Conservation (phyloP, 2,888 invertebrate species). For the Cactoblastis cactorum region DNA sequence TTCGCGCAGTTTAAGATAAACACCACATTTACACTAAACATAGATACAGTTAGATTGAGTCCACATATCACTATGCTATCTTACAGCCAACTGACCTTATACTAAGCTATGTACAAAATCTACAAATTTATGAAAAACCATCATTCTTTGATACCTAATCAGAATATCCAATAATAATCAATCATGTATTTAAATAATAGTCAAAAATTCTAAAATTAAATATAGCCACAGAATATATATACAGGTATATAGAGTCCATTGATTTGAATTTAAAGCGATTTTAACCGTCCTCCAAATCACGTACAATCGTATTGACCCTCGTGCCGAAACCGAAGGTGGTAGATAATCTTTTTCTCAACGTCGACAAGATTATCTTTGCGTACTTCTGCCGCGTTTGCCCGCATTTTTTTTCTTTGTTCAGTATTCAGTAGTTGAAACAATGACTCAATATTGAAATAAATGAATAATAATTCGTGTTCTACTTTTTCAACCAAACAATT, state of each 20-base stretch:
- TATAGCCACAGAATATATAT: no score
- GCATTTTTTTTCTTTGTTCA: conserved; percentile 3
- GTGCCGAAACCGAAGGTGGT: no score
- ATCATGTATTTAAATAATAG: no score
- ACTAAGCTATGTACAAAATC: conserved; percentile 36
- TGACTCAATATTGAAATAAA: not conserved
- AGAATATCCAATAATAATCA: no score
- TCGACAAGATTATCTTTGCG: not conserved
- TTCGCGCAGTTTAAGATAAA: not conserved
- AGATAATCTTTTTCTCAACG: no score
- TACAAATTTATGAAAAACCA: conserved; percentile 22
- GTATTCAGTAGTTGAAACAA: conserved; percentile 11
- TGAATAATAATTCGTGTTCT: not conserved
- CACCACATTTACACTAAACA: not conserved
- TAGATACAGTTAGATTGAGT: not conserved
- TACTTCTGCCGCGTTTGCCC: no score
- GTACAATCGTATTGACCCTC: no score
- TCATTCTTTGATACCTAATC: not conserved
- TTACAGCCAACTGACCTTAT: conserved; percentile 21
- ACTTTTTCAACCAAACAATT: not conserved
- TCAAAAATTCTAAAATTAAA: no score
- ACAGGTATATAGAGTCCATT: no score
- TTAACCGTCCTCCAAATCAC: no score
- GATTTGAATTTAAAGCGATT: no score
- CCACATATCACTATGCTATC: conserved; percentile 13